A percentile compares a stretch with the other conserved stretches of the same genome.
These are phyloP conservation scores for Tamias sibiricus DNA, from an alignment of 2,113 vertebrate genomes.

Conservation along the genomic window DNA sequence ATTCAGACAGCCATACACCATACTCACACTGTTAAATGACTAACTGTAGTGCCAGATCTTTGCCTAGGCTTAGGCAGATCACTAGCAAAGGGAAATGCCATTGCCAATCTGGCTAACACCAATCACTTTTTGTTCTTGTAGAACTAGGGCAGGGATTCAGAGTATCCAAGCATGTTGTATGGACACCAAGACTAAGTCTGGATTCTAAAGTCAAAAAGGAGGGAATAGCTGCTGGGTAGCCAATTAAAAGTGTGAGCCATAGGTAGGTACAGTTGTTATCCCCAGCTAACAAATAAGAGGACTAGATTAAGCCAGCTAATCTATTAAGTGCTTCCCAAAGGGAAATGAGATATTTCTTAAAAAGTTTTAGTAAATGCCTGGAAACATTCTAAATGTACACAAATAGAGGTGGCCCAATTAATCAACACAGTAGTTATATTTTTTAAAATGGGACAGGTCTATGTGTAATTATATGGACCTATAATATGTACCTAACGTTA, in stretches of 20 bases:
- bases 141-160: neutral
- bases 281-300: neutral
- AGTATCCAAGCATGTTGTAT: neutral
- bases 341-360: neutral
- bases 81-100: neutral
- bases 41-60: neutral
- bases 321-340: neutral
- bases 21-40: neutral
- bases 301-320: neutral
- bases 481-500: neutral
- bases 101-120: neutral
- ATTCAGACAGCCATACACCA: neutral
- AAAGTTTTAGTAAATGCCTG: neutral
- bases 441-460: neutral
- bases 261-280: neutral
- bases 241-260: neutral
- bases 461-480: too few relatives aligned
- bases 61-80: neutral
- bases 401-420: neutral
- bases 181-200: neutral
- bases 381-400: neutral
- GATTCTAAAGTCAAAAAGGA: neutral
- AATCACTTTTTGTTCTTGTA: neutral
- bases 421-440: neutral
- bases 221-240: neutral